phyloP scores from a whole-genome alignment of 2,113 vertebrate genomes.

The Nannospalax galili region DNA sequence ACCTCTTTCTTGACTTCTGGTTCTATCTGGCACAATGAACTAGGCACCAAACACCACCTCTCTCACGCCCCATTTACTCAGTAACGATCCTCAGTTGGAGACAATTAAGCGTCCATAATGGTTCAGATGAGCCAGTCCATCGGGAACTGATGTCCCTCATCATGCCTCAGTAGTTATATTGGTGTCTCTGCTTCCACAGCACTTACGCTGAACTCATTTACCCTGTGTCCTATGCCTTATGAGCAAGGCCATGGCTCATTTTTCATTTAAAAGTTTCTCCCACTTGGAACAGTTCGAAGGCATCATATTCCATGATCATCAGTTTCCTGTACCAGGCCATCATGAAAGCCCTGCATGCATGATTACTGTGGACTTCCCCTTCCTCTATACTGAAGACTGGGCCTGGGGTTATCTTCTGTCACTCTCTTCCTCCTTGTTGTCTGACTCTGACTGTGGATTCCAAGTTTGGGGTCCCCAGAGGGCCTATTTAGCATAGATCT shows the following conservation, averaged over 20 bases:
- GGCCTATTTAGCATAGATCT: background rate
- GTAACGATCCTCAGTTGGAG: background rate
- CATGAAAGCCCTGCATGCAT: background rate
- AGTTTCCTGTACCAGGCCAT: background rate
- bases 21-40: background rate
- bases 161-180: too few relatives aligned
- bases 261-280: background rate
- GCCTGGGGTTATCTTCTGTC: background rate
- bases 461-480: background rate
- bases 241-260: background rate
- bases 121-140: background rate
- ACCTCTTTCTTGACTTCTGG: background rate
- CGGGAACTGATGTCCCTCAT: background rate
- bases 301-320: background rate
- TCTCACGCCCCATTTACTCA: background rate
- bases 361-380: too few relatives aligned
- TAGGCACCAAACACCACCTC: background rate
- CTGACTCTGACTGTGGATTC: background rate
- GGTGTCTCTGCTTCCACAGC: too few relatives aligned
- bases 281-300: too few relatives aligned
- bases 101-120: too few relatives aligned
- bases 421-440: background rate
- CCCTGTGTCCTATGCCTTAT: background rate
- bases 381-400: background rate
- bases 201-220: too few relatives aligned